Conservation (phyloP, 2,888 invertebrate genomes). For the Drosophila macrospina region DNA sequence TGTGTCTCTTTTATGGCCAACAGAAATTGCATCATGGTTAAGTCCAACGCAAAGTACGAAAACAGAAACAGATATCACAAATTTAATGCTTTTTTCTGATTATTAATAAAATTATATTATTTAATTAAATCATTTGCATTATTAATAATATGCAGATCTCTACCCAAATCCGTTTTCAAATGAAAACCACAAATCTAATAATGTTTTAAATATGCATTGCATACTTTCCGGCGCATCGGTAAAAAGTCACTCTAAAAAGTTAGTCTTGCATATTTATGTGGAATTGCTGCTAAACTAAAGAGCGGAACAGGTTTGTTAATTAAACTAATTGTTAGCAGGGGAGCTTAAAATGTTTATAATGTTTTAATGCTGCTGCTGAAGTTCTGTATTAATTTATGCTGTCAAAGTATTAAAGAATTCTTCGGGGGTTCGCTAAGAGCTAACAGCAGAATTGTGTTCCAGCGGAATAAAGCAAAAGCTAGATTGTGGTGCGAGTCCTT, state of each 20-base stretch:
- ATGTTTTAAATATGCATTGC: background rate
- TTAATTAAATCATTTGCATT: background rate
- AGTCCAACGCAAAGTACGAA: constrained; percentile 36
- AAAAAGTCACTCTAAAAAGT: background rate
- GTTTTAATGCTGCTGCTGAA: background rate
- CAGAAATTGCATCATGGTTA: constrained; percentile 30
- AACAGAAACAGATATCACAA: constrained; percentile 3
- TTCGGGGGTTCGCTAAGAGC: constrained; percentile 2
- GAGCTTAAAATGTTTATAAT: background rate
- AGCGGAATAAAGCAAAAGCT: too few species aligned
- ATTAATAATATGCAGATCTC: background rate
- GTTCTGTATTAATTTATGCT: background rate
- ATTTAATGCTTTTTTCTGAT: background rate
- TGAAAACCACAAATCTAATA: background rate
- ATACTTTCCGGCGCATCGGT: too few species aligned
- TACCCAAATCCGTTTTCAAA: background rate
- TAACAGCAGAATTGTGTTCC: background rate
- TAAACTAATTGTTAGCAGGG: constrained; percentile 5
- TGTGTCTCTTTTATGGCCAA: constrained; percentile 6
- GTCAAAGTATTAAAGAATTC: background rate
- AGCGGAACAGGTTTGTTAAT: background rate
- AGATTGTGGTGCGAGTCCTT: background rate
- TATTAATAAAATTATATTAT: background rate
- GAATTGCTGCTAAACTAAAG: background rate
- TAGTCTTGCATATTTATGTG: background rate